Evolutionary conservation across 1,140 invertebrate genomes (phyloP), one percentile per base, ranked within the genome.

Genomic region (Pseudomyrmex gracilis): DNA sequence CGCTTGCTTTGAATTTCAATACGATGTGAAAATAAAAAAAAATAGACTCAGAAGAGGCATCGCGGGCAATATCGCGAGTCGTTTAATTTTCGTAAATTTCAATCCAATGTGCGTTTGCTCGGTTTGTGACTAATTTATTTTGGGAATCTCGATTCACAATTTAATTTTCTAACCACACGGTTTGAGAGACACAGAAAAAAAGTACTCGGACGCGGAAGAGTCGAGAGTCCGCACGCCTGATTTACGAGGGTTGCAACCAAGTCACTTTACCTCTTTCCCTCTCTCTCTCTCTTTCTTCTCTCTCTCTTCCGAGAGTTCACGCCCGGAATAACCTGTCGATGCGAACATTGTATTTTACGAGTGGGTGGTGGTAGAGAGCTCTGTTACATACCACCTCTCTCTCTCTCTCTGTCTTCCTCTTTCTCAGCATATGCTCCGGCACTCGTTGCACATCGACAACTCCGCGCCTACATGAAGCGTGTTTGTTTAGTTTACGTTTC

Each of bases 401-500:
- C 66, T 17, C 49, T 60, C 2, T 47, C 13, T 34, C 34, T n/a
- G n/a, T n/a, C n/a, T n/a, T n/a, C n/a, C n/a, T 34, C 66, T 22
- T 45, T 60, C 7, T 47, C 13, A 53, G 15, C 34, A n/a, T n/a
- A 53, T 60, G 51, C 61, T 73, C 43, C 24, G 70, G n/a, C 49
- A 22, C 45, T 70, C 71, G 64, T 34, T 55, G 43, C 15, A 20
- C 68, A 22, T 60, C 45, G 57, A 43, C 58, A 53, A 73, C 24
- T 61, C 57, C 43, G 63, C 82, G 71, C 80, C 73, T 76, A 53
- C 70, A 77, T 51, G 22, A 34, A 63, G 68, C 57, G 12, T 73
- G 61, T 74, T 71, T 45, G 67, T 45, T 22, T 66, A 63, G 73
- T 71, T 63, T 82, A 74, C 34, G 66, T 88, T 89, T 90, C 87